Conservation (phyloP, 1,140 invertebrate species). For the Lysiphlebus fabarum region DNA sequence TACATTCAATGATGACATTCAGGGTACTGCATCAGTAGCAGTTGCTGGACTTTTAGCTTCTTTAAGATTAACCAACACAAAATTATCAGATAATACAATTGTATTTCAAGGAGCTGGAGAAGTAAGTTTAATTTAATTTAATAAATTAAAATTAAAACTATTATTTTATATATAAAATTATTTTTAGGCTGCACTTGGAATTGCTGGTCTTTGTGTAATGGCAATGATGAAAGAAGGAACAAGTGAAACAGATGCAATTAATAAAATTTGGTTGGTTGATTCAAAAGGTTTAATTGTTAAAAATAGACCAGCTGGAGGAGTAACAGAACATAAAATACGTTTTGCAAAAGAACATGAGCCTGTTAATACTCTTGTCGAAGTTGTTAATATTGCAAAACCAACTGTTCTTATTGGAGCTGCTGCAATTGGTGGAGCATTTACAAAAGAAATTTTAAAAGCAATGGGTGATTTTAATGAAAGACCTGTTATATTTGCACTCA, state of each 20-base stretch:
- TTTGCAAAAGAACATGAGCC: conserved; percentile 74
- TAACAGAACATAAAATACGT: conserved; percentile 71
- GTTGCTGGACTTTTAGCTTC: conserved; percentile 87
- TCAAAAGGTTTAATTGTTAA: conserved; percentile 77
- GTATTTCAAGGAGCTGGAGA: conserved; percentile 92
- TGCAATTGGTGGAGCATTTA: conserved; percentile 82
- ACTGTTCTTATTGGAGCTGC: conserved; percentile 85
- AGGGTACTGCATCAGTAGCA: conserved; percentile 87
- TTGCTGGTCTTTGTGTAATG: conserved; percentile 81
- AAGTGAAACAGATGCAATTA: conserved; percentile 65
- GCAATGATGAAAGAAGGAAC: conserved; percentile 82
- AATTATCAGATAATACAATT: conserved; percentile 76
- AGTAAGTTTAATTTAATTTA: conserved; percentile 51
- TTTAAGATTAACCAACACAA: conserved; percentile 71
- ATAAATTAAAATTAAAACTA: conserved; percentile 2
- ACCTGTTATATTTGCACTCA: conserved; percentile 92
- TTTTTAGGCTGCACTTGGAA: conserved; percentile 75
- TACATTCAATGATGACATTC: conserved; percentile 96
- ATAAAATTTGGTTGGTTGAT: conserved; percentile 72
- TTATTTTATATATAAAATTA: not conserved
- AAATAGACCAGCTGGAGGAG: conserved; percentile 68
- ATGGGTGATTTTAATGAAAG: conserved; percentile 76
- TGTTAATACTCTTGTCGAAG: conserved; percentile 69
- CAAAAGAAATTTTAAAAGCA: conserved; percentile 72
- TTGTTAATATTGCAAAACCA: conserved; percentile 76